Evolutionary conservation across 1,140 invertebrate genomes (phyloP).

Genomic region (Anthonomus grandis): DNA sequence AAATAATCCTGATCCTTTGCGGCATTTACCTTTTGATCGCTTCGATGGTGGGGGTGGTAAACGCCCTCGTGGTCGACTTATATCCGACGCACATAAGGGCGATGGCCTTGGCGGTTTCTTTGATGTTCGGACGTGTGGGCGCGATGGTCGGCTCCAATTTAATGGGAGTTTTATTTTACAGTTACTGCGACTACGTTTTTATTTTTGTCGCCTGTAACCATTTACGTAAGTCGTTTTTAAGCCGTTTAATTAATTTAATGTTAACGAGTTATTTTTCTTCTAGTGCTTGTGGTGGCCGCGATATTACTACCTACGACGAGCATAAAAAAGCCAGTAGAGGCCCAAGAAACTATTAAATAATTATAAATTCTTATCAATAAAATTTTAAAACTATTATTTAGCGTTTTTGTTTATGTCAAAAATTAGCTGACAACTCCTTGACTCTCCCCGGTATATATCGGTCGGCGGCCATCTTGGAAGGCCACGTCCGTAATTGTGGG

Average conservation of each 20-base stretch:
- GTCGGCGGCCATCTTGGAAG: no score
- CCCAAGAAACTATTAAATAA: no score
- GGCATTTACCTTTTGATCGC: conserved; percentile 40
- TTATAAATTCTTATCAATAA: no score
- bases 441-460: no score
- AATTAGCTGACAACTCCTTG: no score
- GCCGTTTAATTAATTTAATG: neutral
- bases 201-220: conserved; percentile 49
- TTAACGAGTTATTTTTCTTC: conserved; percentile 12
- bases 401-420: no score
- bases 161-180: conserved; percentile 50
- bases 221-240: conserved; percentile 44
- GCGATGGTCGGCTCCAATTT: conserved; percentile 53
- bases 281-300: conserved; percentile 3
- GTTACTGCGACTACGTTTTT: conserved; percentile 52
- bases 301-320: conserved; percentile 8
- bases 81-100: conserved; percentile 50
- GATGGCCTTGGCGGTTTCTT: conserved; percentile 56
- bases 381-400: no score
- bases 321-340: neutral
- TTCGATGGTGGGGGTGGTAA: conserved; percentile 42
- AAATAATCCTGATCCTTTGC: conserved; percentile 33
- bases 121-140: conserved; percentile 55
- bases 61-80: conserved; percentile 44
- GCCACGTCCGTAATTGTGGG: no score